Base-by-base conservation (phyloP, 2,797 vertebrate genomes). In the Chelmon rostratus region DNA sequence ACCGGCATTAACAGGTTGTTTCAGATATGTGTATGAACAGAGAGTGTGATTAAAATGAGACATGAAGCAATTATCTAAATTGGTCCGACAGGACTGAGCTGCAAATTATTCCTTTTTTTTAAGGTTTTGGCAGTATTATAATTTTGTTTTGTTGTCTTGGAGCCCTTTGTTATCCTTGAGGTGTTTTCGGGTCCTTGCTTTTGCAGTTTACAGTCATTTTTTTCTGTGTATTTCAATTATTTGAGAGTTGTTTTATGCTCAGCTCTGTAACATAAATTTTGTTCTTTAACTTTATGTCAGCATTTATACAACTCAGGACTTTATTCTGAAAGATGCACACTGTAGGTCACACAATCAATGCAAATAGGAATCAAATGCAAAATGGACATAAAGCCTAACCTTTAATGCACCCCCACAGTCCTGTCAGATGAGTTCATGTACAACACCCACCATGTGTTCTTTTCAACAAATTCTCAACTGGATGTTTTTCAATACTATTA, bases 1-100 rank as follows among this genome's bases (percentile, higher is more conserved):
- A 68, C 66, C 25, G 61, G 28, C 6, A 52, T 85, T 53, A 78
- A 62, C 67, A 79, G 61, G 70, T 74, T 81, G 59, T 67, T 79
- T 84, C 53, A 78, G 76, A 79, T 86, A 75, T 70, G 56, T 66
- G 65, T 49, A 21, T 52, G 18, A 76, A 56, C 63, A 46, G 33
- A 19, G 23, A 46, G 38, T 58, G 56, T 35, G 40, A 77, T 84
- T 72, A 75, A 72, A 76, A 59, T 37, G 58, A 82, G 63, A 76
- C 54, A 82, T 52, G 8, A 80, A 69, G 57, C 62, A 83, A 73
- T 84, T 84, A 85, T 58, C 68, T 21, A 52, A 78, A 70, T 61
- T 57, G 68, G 52, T 66, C 64, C 38, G 1, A 69, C 47, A 68
- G 76, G 68, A 63, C 65, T 50, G 72, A 72, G 74, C 44, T 54